These are phyloP conservation scores for Drosophila asahinai DNA, from an alignment of 1,140 invertebrate species.

Conservation along the genomic window DNA sequence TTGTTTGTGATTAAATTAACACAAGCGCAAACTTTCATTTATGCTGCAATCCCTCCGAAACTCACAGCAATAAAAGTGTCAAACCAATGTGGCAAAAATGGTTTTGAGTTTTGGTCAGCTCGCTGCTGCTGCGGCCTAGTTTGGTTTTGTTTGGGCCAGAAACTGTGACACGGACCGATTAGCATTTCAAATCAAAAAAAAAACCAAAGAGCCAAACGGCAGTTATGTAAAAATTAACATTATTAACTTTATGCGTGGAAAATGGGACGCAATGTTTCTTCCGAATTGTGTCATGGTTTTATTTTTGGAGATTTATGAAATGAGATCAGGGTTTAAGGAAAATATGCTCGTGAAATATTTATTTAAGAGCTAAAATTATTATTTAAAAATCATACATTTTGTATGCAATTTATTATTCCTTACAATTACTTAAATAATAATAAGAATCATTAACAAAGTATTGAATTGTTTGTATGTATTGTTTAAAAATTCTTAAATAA, in stretches of 20 bases:
- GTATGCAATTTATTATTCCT: no score
- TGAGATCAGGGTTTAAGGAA: no score
- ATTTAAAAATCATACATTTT: no score
- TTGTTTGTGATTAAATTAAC: slow-evolving; percentile 56
- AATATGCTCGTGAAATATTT: no score
- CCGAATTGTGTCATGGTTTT: slow-evolving; percentile 27
- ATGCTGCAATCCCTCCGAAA: slow-evolving; percentile 59
- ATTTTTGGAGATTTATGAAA: slow-evolving; percentile 7
- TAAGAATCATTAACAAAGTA: no score
- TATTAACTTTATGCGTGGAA: slow-evolving; percentile 41
- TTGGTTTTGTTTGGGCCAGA: slow-evolving; percentile 27
- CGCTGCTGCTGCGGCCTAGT: slow-evolving; percentile 13
- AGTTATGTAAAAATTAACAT: slow-evolving; percentile 64
- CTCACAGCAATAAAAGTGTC: slow-evolving; percentile 39
- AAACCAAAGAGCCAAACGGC: slow-evolving; percentile 28
- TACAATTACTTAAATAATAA: no score
- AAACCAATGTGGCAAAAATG: slow-evolving; percentile 44
- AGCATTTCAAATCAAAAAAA: slow-evolving; percentile 53
- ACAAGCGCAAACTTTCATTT: slow-evolving; percentile 73
- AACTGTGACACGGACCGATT: slow-evolving; percentile 49
- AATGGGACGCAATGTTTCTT: slow-evolving; percentile 22
- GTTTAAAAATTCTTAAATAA: no score
- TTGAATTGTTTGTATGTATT: no score
- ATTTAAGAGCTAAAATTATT: no score
- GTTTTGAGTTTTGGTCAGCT: slow-evolving; percentile 18